These are phyloP conservation scores for Orchestes rusci DNA, from an alignment of 2,888 invertebrate genomes.

Conservation along the genomic window DNA sequence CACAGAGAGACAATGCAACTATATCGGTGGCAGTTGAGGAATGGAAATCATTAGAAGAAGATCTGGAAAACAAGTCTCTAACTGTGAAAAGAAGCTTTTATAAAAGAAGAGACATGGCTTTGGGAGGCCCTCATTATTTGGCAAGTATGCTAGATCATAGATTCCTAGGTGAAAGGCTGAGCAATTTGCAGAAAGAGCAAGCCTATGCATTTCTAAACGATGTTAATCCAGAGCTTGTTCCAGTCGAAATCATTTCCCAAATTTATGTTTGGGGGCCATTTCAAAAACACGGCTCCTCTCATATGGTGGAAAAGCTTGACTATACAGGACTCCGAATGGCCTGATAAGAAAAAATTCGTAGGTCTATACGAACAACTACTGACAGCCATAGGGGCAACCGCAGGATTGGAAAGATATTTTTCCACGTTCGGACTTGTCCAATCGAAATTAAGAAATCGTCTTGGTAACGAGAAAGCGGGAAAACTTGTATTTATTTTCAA, in stretches of 20 bases:
- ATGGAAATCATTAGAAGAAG: not conserved
- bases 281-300: no score
- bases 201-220: not conserved
- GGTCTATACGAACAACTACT: not conserved
- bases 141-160: not conserved
- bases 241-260: no score
- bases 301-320: not conserved
- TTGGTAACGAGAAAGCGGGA: conserved; percentile 1
- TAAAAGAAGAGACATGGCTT: not conserved
- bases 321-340: not conserved
- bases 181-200: not conserved
- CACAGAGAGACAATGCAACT: conserved; percentile 12
- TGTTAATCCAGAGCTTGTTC: not conserved
- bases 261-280: no score
- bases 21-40: conserved; percentile 5
- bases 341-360: not conserved
- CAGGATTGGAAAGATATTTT: conserved; percentile 5
- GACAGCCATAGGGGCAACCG: no score
- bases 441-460: not conserved
- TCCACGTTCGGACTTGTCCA: conserved; percentile 1
- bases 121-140: not conserved
- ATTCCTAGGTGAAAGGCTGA: not conserved
- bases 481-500: conserved; percentile 4
- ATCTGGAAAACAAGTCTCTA: not conserved
- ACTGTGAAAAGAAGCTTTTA: not conserved